A percentile compares a stretch with the other conserved stretches of the same genome.
phyloP scores from a whole-genome alignment of 1,140 invertebrate genomes.

The Zaprionus ornatus region DNA sequence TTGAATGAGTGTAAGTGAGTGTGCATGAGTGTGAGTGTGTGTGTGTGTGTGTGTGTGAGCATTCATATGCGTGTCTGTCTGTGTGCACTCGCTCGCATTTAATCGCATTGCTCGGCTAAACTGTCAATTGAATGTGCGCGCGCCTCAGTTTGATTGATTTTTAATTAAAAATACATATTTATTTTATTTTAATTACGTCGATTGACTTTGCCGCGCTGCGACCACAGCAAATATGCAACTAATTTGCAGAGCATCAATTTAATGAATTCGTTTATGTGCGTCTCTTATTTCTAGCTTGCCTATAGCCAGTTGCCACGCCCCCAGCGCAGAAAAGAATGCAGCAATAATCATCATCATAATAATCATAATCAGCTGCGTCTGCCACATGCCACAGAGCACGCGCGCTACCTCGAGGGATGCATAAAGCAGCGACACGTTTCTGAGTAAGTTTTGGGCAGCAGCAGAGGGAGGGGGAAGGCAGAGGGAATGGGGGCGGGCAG shows the following conservation, averaged over 20 bases:
- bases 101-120: constrained; percentile 25
- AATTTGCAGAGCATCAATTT: constrained; percentile 48
- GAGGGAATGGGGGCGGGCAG: not conserved
- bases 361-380: constrained; percentile 40
- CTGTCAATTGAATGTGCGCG: constrained; percentile 27
- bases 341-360: constrained; percentile 30
- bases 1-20: not conserved
- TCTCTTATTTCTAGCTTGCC: not conserved
- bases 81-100: not conserved
- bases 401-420: constrained; percentile 28
- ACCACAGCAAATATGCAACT: constrained; percentile 57
- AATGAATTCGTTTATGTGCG: constrained; percentile 43
- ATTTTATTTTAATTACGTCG: constrained; percentile 77
- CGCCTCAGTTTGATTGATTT: constrained; percentile 67
- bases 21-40: not conserved
- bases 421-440: constrained; percentile 33
- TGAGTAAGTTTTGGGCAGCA: constrained; percentile 22
- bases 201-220: constrained; percentile 57
- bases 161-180: constrained; percentile 78
- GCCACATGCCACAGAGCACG: constrained; percentile 11
- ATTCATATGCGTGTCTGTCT: not conserved
- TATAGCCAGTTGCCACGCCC: not conserved
- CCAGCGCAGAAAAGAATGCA: constrained; percentile 23
- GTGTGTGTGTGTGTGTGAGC: not conserved
- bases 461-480: not conserved